A percentile compares a stretch with the other conserved stretches of the same genome.
phyloP scores from a whole-genome alignment of 2,888 invertebrate species.

The Acrocyrtus sp. region DNA sequence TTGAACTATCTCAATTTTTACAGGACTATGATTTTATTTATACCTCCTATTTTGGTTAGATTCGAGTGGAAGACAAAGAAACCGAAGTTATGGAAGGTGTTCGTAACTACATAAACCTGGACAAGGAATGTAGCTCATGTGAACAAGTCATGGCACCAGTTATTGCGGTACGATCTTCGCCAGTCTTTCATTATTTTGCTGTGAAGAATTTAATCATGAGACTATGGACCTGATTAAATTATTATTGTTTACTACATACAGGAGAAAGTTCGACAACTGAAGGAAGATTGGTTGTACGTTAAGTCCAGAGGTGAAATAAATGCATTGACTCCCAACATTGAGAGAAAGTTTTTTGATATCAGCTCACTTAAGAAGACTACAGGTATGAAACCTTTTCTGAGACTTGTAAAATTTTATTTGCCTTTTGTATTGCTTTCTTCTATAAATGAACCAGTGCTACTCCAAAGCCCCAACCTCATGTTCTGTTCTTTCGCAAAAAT shows the following conservation, averaged over 20 bases:
- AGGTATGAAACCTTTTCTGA: conserved; percentile 21
- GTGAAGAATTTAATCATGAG: neutral
- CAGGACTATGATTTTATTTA: neutral
- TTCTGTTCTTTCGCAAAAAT: neutral
- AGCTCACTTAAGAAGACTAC: conserved; percentile 28
- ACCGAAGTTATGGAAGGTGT: conserved; percentile 73
- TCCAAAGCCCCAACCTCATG: neutral
- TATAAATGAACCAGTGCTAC: neutral
- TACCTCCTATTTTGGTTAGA: conserved; percentile 52
- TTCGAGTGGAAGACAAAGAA: conserved; percentile 70
- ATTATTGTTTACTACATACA: conserved; percentile 61
- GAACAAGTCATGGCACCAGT: conserved; percentile 69
- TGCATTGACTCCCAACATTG: conserved; percentile 53
- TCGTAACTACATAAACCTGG: conserved; percentile 74
- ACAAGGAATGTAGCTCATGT: conserved; percentile 69
- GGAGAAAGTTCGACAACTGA: conserved; percentile 70
- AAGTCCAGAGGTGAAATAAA: conserved; percentile 60
- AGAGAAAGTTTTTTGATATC: conserved; percentile 58
- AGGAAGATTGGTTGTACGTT: conserved; percentile 71
- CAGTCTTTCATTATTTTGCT: too few species aligned
- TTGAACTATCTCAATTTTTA: neutral
- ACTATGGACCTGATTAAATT: neutral
- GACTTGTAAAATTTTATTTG: neutral
- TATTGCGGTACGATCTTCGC: conserved; percentile 69
- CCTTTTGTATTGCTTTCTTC: neutral